Evolutionary conservation across 2,113 vertebrate genomes (phyloP).

Genomic region (Sialia sialis): DNA sequence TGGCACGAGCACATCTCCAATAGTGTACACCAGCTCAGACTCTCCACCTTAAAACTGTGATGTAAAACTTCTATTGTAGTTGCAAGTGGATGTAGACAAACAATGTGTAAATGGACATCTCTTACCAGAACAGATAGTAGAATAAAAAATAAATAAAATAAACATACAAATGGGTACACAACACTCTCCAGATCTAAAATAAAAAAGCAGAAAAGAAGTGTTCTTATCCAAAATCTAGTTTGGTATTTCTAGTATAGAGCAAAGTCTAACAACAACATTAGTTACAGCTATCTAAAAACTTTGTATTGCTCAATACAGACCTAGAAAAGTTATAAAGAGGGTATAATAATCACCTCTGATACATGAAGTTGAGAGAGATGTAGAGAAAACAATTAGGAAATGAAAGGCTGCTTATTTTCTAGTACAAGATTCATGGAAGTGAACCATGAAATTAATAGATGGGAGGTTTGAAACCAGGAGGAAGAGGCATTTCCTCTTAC

Average conservation of each 20-base stretch:
- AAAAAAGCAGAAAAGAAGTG: not conserved
- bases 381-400: not conserved
- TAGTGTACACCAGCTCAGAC: not conserved
- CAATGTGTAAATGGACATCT: not conserved
- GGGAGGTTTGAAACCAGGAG: not conserved
- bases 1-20: not conserved
- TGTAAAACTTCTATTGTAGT: not conserved
- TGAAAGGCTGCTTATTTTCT: not conserved
- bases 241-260: not conserved
- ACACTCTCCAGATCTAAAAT: not conserved
- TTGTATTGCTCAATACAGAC: not conserved
- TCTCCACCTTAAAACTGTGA: not conserved
- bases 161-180: not conserved
- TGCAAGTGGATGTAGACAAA: not conserved
- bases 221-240: not conserved
- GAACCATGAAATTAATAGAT: not conserved
- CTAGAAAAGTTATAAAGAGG: not conserved
- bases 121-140: not conserved
- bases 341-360: not conserved
- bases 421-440: not conserved
- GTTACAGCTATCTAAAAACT: not conserved
- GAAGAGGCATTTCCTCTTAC: not conserved
- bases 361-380: not conserved
- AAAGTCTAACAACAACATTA: not conserved
- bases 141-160: not conserved